Evolutionary conservation across 2,113 vertebrate genomes (phyloP), one percentile per base, ranked within the genome.

Genomic region (Phrynocephalus versicolor): DNA sequence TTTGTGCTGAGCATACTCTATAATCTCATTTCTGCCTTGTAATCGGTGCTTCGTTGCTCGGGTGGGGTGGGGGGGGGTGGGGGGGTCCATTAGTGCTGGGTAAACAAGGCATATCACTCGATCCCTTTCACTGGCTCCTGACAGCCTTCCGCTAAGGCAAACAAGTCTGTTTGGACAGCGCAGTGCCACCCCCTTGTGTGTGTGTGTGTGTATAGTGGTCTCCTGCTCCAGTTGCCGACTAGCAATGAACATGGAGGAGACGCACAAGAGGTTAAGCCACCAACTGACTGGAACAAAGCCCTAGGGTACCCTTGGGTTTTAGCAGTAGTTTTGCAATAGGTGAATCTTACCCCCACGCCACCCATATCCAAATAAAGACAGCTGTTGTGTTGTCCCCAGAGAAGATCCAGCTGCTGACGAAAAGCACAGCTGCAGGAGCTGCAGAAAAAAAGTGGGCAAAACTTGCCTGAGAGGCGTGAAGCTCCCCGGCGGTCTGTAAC

Each of bases 11-110:
- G 64, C 64, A 62, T 92, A 93, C 92, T 92, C 27, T 67, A 87
- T 93, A 87, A 94, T 91, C 85, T 85, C 27, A 62, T 88, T 95
- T 85, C 71, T 64, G 81, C 90, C 77, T 77, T 87, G 45, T 90
- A 84, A 93, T 93, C 93, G 89, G 33, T 94, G 39, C 94, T 94
- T 94, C 90, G 88, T 94, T 89, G 87, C 91, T 75, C 45, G 87
- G 73, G 85, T 74, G 76, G 83, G 87, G 86, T 37, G 39, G 10
- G 41, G 85, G 89, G 92, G 85, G 87, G 58, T 19, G 12, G 62
- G 86, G 89, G 91, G 83, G 88, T 45, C 19, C 93, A 93, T 88
- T 81, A 93, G 88, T 74, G 2, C 89, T 94, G 25, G 87, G 93
- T 93, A 95, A 95, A 95, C 58, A 95, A n/a, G 0, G 0, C 23